Percentiles rank a stretch among this genome's conserved stretches.
phyloP scores from a whole-genome alignment of 2,888 invertebrate genomes.

The Pharmacophagus antenor region DNA sequence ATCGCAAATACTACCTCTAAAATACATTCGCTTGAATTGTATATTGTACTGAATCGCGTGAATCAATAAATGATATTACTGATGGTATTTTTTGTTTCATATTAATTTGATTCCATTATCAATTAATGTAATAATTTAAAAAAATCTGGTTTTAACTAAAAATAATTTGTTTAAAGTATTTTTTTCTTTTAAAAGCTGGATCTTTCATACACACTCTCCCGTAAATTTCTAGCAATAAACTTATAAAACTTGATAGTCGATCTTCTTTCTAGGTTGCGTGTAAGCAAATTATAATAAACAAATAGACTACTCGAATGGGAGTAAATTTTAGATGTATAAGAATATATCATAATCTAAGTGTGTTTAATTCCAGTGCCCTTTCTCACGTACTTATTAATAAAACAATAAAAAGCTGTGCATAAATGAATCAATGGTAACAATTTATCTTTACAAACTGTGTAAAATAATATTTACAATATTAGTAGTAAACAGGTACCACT shows the following conservation, averaged over 20 bases:
- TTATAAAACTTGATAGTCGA: background rate
- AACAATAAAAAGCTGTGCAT: conserved; percentile 15
- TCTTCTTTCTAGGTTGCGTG: background rate
- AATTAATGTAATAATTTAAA: too few species aligned
- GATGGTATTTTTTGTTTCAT: too few species aligned
- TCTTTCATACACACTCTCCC: too few species aligned
- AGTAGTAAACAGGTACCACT: conserved; percentile 54
- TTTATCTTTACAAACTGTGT: conserved; percentile 48
- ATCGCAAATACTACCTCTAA: too few species aligned
- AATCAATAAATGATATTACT: too few species aligned
- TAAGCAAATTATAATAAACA: background rate
- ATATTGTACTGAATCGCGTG: too few species aligned
- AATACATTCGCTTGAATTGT: too few species aligned
- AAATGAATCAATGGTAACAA: conserved; percentile 53
- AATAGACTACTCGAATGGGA: background rate
- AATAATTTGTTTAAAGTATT: too few species aligned
- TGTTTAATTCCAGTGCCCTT: background rate
- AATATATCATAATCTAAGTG: background rate
- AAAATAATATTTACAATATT: conserved; percentile 72
- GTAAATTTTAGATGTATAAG: background rate
- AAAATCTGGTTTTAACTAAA: too few species aligned
- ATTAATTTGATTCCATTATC: too few species aligned
- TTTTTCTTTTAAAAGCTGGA: too few species aligned
- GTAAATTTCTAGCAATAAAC: background rate
- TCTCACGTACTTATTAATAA: background rate